These are phyloP conservation scores for Tachypleus tridentatus DNA, from an alignment of 1,140 invertebrate genomes.

Conservation along the genomic window DNA sequence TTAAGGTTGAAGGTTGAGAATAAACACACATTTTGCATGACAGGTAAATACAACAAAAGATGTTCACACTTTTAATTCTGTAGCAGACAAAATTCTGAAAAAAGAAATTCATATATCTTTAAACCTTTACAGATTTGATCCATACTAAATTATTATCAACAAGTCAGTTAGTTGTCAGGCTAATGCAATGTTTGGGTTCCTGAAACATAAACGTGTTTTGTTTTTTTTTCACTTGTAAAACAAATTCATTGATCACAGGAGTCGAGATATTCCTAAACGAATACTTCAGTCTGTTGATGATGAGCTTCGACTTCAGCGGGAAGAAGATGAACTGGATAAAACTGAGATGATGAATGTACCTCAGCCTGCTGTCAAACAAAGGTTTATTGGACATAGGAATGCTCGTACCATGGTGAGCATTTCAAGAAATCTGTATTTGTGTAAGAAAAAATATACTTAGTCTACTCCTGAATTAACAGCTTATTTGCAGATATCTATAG, in stretches of 20 bases:
- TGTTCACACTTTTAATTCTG: no score
- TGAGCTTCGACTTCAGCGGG: background rate
- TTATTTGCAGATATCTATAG: no score
- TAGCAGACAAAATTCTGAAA: no score
- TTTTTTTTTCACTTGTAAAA: background rate
- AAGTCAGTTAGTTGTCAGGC: no score
- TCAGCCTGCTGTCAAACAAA: constrained; percentile 45
- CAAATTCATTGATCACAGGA: constrained; percentile 1
- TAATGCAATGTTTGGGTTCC: no score
- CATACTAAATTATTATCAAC: no score
- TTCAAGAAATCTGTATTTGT: background rate
- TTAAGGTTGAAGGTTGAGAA: no score
- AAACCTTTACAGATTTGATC: no score
- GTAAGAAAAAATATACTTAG: constrained; percentile 10
- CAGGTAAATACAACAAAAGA: no score
- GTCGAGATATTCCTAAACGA: background rate
- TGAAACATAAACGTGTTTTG: no score
- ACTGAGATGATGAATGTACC: constrained; percentile 35
- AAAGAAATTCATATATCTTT: no score
- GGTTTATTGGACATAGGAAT: constrained; percentile 70
- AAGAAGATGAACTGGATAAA: constrained; percentile 10
- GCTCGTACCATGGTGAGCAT: constrained; percentile 42
- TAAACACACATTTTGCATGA: no score
- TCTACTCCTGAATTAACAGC: constrained; percentile 19
- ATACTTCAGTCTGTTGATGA: constrained; percentile 13